Conservation (phyloP, 2,113 vertebrate species). For the Jacana jacana region DNA sequence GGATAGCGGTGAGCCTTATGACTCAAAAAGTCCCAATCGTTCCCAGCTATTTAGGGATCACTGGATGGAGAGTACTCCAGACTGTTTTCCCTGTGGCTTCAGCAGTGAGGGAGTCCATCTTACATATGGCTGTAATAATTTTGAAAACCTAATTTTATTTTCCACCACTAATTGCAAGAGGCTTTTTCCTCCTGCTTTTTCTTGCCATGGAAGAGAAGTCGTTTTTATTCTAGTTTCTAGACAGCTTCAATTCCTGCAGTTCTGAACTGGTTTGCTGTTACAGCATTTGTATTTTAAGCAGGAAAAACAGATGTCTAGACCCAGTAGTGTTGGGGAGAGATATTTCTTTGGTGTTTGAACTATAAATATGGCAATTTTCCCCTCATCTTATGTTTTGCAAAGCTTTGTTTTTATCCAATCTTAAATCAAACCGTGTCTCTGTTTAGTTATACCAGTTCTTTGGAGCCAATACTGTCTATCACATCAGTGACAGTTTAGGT, state of each 20-base stretch:
- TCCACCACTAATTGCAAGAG: slow-evolving; percentile 26
- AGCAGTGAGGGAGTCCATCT: not conserved
- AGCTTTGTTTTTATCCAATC: slow-evolving; percentile 36
- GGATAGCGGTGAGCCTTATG: not conserved
- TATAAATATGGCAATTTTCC: slow-evolving; percentile 9
- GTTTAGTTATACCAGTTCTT: not conserved
- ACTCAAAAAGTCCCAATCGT: not conserved
- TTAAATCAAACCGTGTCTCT: slow-evolving; percentile 18
- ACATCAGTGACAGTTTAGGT: not conserved
- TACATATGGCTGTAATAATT: not conserved
- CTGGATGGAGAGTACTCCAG: not conserved
- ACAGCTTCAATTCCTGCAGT: slow-evolving; percentile 27
- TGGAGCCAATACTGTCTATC: not conserved
- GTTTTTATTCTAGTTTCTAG: slow-evolving; percentile 29
- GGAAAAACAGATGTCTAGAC: slow-evolving; percentile 47
- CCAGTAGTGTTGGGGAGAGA: not conserved
- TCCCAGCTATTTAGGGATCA: not conserved
- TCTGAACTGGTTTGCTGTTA: slow-evolving; percentile 33
- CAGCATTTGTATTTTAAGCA: slow-evolving; percentile 47
- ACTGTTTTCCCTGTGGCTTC: not conserved
- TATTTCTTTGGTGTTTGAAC: slow-evolving; percentile 43
- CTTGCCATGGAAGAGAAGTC: not conserved
- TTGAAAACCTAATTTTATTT: slow-evolving; percentile 17
- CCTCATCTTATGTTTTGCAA: slow-evolving; percentile 19
- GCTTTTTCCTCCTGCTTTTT: not conserved